Conservation (phyloP, 2,888 invertebrate species). For the Pocota personata region DNA sequence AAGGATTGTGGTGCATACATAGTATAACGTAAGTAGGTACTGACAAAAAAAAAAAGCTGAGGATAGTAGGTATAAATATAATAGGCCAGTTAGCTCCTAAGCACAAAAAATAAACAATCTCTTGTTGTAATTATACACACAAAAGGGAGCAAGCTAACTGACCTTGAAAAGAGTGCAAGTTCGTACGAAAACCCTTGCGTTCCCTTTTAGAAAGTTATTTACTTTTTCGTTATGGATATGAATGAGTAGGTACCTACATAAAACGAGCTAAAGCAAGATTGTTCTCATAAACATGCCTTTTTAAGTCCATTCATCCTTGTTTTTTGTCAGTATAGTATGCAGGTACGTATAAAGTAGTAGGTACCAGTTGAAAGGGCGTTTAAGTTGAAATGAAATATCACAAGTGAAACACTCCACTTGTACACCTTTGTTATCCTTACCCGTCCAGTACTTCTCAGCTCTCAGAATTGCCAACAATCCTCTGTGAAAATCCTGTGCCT, state of each 20-base stretch:
- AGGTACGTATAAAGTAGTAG: background rate
- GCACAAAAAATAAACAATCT: background rate
- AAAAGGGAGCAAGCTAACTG: background rate
- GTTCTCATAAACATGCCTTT: conserved; percentile 27
- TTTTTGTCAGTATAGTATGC: background rate
- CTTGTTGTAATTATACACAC: background rate
- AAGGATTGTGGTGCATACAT: too few relatives aligned
- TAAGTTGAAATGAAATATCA: conserved; percentile 57
- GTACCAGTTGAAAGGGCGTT: conserved; percentile 44
- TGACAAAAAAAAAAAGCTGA: too few relatives aligned
- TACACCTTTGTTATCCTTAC: conserved; percentile 25
- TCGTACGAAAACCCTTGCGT: background rate
- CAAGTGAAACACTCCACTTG: conserved; percentile 28
- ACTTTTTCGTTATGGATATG: conserved; percentile 11
- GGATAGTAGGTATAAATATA: too few relatives aligned
- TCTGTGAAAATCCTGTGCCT: conserved; percentile 12
- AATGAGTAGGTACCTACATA: background rate
- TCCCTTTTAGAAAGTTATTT: conserved; percentile 8
- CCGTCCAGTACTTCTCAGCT: background rate
- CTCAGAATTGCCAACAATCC: conserved; percentile 2
- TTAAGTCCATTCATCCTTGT: conserved; percentile 48
- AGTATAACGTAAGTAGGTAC: too few relatives aligned
- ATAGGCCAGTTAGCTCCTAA: background rate
- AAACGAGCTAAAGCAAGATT: conserved; percentile 7
- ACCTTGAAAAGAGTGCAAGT: conserved; percentile 13